Evolutionary conservation across 2,797 vertebrate genomes (phyloP), one percentile per base, ranked within the genome.

Genomic region (Enteromius mattozi): DNA sequence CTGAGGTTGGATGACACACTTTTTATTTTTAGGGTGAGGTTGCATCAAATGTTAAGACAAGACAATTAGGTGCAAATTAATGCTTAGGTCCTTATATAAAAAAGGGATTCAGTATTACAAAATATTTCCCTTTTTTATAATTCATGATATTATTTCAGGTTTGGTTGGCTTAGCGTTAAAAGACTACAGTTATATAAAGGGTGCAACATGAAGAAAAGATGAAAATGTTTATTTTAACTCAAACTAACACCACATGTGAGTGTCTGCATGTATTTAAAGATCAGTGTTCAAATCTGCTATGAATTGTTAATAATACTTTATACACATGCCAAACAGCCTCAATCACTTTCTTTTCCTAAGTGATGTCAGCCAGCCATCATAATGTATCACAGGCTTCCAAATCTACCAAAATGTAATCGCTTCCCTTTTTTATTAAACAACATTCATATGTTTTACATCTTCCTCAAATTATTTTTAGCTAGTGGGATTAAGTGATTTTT

Each of bases 261-360:
- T 68, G 63, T 80, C 78, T 80, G 78, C 78, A n/a, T 80, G 45
- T 35, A 80, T n/a, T 80, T 80, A 80, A 66, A 80, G 78, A 80
- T 80, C 78, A 80, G 14, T 80, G 78, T 80, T 68, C 63, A 80
- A 47, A 66, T 80, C 63, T 80, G 78, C 45, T 68, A 80, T 68
- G 42, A 51, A 80, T 68, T 80, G 78, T 80, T 80, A 80, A 68
- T 80, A 66, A 49, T 80, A 68, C 78, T 80, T 80, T 68, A 45
- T 79, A 79, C 61, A 37, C 21, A 66, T 68, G 78, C 78, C 78
- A 80, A 51, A 30, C 78, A 51, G 49, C 19, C 12, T 66, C 45
- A 9, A 30, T 68, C 45, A 51, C 63, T 68, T 14, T 78, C 75
- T 78, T 61, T 78, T 78, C 35, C 24, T 61, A 78, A 78, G 49